These are phyloP conservation scores for Cynaeus angustus DNA, from an alignment of 2,888 invertebrate genomes.

Conservation along the genomic window DNA sequence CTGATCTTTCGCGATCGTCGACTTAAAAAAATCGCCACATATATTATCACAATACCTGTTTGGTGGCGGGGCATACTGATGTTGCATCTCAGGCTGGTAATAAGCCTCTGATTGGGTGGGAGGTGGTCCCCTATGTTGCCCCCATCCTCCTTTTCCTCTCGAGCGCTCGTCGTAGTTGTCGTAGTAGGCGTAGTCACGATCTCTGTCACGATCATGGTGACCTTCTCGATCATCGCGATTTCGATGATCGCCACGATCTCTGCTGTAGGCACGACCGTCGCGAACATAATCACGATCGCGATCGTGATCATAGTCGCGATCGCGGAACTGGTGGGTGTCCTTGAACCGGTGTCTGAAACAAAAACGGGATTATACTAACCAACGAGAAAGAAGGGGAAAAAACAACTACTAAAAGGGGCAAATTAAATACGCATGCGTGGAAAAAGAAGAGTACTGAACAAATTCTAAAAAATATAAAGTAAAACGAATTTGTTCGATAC, in stretches of 20 bases:
- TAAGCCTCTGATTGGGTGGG: constrained; percentile 55
- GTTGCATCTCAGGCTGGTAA: constrained; percentile 53
- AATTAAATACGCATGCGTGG: constrained; percentile 4
- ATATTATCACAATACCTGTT: constrained; percentile 54
- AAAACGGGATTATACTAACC: background rate
- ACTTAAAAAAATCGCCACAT: constrained; percentile 7
- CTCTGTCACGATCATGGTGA: constrained; percentile 59
- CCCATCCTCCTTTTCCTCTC: constrained; percentile 40
- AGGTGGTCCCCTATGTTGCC: constrained; percentile 44
- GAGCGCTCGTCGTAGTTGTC: constrained; percentile 56
- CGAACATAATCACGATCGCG: constrained; percentile 63
- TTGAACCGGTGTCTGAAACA: constrained; percentile 60
- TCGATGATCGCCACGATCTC: constrained; percentile 61
- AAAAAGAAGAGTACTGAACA: background rate
- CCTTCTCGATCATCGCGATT: constrained; percentile 49
- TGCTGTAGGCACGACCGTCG: constrained; percentile 60
- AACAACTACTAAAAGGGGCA: background rate
- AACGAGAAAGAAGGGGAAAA: no score
- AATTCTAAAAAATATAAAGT: no score
- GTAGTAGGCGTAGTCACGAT: constrained; percentile 56
- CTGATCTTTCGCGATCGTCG: constrained; percentile 13
- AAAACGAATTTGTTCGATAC: no score
- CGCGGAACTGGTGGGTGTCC: constrained; percentile 50
- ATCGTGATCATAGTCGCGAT: constrained; percentile 61
- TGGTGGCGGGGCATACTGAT: constrained; percentile 41